These are phyloP conservation scores for Spea bombifrons DNA, from an alignment of 2,113 vertebrate species.

Conservation along the genomic window DNA sequence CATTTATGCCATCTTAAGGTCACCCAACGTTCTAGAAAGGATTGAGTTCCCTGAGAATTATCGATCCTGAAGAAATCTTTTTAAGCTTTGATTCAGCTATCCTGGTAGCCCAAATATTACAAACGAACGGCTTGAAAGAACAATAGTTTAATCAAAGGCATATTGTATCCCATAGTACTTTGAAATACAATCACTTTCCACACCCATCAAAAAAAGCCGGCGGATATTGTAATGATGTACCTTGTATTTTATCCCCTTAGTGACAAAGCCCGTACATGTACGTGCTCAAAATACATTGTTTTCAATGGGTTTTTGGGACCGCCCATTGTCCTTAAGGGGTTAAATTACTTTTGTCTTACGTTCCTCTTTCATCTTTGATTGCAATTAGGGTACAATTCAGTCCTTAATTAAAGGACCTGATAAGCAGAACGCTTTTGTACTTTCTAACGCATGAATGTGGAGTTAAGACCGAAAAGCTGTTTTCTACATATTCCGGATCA, in stretches of 20 bases:
- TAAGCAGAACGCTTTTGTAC: too few species aligned
- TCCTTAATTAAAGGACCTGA: background rate
- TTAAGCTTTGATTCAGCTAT: slow-evolving; percentile 1
- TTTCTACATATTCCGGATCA: too few species aligned
- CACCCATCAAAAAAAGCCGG: too few species aligned
- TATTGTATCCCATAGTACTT: background rate
- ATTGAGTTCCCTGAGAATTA: background rate
- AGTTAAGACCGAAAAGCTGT: too few species aligned
- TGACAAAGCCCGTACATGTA: too few species aligned
- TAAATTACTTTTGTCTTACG: background rate
- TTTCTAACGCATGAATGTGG: too few species aligned
- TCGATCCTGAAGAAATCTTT: background rate
- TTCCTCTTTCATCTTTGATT: background rate
- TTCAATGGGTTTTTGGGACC: too few species aligned
- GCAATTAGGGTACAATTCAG: background rate
- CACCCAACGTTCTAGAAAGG: background rate
- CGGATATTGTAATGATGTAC: too few species aligned
- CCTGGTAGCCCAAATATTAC: slow-evolving; percentile 9
- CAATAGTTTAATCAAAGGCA: slow-evolving; percentile 2
- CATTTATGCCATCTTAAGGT: slow-evolving; percentile 20
- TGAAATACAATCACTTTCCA: too few species aligned
- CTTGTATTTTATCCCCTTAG: too few species aligned
- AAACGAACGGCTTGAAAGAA: background rate
- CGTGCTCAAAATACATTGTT: too few species aligned
- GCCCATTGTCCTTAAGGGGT: too few species aligned